These are phyloP conservation scores for Frankliniella fusca DNA, from an alignment of 2,888 invertebrate genomes.

Conservation along the genomic window DNA sequence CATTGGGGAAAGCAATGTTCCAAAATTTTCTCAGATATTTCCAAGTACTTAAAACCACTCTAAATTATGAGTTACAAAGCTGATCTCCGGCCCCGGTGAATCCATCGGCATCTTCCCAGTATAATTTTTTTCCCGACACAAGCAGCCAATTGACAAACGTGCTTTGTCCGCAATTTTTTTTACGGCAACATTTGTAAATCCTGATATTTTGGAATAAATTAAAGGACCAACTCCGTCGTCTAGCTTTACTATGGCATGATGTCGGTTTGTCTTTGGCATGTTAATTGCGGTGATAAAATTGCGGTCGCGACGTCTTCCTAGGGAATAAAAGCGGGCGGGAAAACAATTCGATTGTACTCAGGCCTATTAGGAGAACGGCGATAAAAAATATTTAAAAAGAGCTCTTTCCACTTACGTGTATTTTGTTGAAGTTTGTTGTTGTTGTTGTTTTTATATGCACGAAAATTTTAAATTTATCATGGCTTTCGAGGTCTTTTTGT, in stretches of 20 bases:
- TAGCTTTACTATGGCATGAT: not conserved
- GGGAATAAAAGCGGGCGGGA: not conserved
- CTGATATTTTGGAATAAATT: not conserved
- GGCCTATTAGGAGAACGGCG: conserved; percentile 3
- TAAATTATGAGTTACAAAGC: too few relatives aligned
- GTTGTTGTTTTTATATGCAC: not conserved
- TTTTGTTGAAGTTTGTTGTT: conserved; percentile 1
- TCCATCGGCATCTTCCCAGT: too few relatives aligned
- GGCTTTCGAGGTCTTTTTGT: conserved; percentile 2
- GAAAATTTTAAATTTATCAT: not conserved
- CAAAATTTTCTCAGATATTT: too few relatives aligned
- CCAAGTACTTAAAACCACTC: too few relatives aligned
- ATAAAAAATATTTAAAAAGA: not conserved
- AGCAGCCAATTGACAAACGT: too few relatives aligned
- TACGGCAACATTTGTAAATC: too few relatives aligned
- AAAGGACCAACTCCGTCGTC: conserved; percentile 1
- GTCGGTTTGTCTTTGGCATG: too few relatives aligned
- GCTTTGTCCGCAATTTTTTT: too few relatives aligned
- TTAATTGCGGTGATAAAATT: not conserved
- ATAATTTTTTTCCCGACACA: too few relatives aligned
- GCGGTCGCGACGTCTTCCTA: conserved; percentile 3
- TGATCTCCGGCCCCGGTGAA: too few relatives aligned
- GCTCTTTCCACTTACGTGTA: not conserved
- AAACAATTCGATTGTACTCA: not conserved
- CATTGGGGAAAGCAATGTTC: too few relatives aligned